phyloP scores from a whole-genome alignment of 2,797 vertebrate species.

The Chaetophractus vellerosus region DNA sequence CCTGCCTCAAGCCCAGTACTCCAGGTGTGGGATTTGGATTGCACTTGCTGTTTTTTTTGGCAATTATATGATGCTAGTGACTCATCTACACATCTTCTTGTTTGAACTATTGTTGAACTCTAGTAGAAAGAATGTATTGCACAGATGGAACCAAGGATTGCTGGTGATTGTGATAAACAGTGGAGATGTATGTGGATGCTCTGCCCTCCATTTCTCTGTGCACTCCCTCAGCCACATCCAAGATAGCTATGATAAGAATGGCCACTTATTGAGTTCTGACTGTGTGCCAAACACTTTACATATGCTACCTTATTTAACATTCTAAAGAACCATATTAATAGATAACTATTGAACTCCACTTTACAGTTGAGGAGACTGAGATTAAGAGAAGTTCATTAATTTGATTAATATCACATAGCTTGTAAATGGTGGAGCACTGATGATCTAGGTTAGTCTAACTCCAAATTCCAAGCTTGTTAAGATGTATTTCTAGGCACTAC shows the following conservation, averaged over 20 bases:
- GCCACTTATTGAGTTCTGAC: not conserved
- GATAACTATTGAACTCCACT: not conserved
- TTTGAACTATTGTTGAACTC: not conserved
- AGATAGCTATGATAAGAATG: not conserved
- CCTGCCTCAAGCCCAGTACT: too few relatives aligned
- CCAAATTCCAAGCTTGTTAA: conserved; percentile 6
- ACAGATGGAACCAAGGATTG: not conserved
- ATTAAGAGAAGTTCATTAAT: not conserved
- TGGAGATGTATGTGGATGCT: not conserved
- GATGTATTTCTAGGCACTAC: not conserved
- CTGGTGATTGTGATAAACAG: not conserved
- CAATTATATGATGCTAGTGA: not conserved
- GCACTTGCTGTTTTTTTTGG: not conserved
- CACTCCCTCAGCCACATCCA: not conserved
- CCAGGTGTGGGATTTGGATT: not conserved
- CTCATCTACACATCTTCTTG: not conserved
- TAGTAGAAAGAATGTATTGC: not conserved
- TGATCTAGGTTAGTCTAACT: conserved; percentile 27
- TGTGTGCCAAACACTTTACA: not conserved
- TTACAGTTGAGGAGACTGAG: not conserved
- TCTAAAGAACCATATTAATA: not conserved
- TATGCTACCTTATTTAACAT: not conserved
- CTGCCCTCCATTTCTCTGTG: not conserved
- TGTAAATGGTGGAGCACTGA: not conserved
- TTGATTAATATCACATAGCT: not conserved